Evolutionary conservation across 2,797 vertebrate species (phyloP), one percentile per base, ranked within the genome.

Genomic region (Muscicapa comitata): DNA sequence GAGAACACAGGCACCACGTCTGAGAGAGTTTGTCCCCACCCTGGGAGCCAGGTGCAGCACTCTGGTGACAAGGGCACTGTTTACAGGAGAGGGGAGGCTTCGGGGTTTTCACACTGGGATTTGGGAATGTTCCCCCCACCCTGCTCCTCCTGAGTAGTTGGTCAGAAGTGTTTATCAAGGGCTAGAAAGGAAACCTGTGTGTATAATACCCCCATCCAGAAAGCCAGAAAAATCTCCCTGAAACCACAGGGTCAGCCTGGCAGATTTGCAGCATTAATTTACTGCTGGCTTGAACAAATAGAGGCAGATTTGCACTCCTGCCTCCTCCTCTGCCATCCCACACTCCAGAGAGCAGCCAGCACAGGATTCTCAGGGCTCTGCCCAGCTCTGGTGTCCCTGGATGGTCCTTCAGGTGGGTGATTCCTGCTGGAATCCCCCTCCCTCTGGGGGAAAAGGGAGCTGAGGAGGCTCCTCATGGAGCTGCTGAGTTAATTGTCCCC

Each of bases 131-230:
- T 77, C 9, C 13, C 67, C 68, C 45, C 26, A 37, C 43, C 31
- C 54, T 25, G 33, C 8, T 91, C 29, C 70, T 76, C 73, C 50
- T 25, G 76, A 93, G 87, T 37, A 86, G 76, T 3, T 78, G 92
- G 89, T 78, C 85, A 95, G 85, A 45, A 90, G 86, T 94, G 73
- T 94, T 94, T 91, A 86, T 94, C 76, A 73, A 96, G 73, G 93
- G 92, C 83, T 95, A 14, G 62, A 51, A 78, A 95, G 94, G 89
- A 94, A 96, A 94, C 85, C 82, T 57, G 62, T 89, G 89, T 94
- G 70, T 81, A 38, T 68, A 88, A 93, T 70, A 88, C 9, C 73
- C 73, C 63, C 24, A 62, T 50, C 50, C 95, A 94, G 78, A 94
- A 95, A 95, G 88, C 93, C 93, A 92, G 88, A 91, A 96, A 93